phyloP scores from a whole-genome alignment of 2,113 vertebrate genomes.

The Anseranas semipalmata region DNA sequence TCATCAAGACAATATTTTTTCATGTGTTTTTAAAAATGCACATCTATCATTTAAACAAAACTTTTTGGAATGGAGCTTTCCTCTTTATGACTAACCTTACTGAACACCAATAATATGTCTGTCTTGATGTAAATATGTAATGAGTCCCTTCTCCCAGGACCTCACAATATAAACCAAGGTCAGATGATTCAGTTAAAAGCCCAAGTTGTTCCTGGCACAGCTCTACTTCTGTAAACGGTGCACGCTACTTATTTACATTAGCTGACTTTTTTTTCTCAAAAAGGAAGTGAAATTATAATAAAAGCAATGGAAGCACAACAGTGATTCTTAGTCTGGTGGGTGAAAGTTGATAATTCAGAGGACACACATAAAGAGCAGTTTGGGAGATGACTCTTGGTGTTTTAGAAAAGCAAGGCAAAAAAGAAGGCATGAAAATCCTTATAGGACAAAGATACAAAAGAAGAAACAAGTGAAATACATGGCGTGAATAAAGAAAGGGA shows the following conservation, averaged over 20 bases:
- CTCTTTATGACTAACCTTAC: constrained; percentile 5
- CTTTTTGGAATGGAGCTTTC: neutral
- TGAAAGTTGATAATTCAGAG: neutral
- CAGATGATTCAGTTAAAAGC: constrained; percentile 26
- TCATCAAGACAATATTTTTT: neutral
- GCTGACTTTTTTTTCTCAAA: neutral
- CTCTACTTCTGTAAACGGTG: neutral
- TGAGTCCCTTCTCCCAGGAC: neutral
- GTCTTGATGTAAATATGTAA: neutral
- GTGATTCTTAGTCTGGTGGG: neutral
- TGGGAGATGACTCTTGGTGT: neutral
- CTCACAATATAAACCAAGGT: neutral
- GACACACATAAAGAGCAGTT: neutral
- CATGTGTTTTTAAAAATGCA: neutral
- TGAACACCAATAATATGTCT: neutral
- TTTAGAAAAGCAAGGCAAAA: neutral
- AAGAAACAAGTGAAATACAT: neutral
- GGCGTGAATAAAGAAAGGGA: constrained; percentile 30
- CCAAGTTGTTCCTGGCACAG: constrained; percentile 5
- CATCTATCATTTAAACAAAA: neutral
- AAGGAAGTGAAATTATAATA: neutral
- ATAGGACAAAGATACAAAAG: neutral
- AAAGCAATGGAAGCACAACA: neutral
- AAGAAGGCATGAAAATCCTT: neutral
- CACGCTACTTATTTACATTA: constrained; percentile 19